Evolutionary conservation across 2,888 invertebrate species (phyloP), one percentile per base, ranked within the genome.

Genomic region (Sisyra nigra): DNA sequence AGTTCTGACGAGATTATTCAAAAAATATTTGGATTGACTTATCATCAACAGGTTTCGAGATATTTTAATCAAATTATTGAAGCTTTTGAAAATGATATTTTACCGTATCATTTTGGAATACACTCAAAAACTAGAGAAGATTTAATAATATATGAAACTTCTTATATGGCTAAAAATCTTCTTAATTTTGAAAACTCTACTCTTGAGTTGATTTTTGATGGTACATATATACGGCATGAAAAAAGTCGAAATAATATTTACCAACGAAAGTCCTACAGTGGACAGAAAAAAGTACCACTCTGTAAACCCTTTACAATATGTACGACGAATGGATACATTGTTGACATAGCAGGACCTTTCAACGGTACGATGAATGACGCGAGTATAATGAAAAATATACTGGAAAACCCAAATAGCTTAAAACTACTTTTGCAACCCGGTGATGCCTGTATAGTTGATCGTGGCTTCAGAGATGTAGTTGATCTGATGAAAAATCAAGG

Each of bases 381-480:
- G 5, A 9, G 5, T 6, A 37, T 37, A 10, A 8, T 37, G 14
- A 37, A 37, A 37, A 3, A 15, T 13, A 9, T 13, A 6, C 6
- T 37, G 9, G 17, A 17, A n/a, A 14, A 37, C n/a, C 13, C 33
- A 4, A 13, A 13, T n/a, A 5, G 9, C 8, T 6, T 14, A 13
- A 6, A 6, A 37, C 10, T 11, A 13, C 33, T 39, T n/a, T 50
- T 52, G 15, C 35, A 50, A 45, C 36, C 24, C 15, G 49, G 45
- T 8, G 51, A 54, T 24, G 39, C 47, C 17, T 49, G 43, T 36
- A 44, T 54, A n/a, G 38, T 53, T 6, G 50, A 54, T 48, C 44
- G 52, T 17, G 54, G 54, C 3, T 53, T 53, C 32, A 40, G 51
- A 13, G 54, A 52, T 39, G 49, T 51, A 6, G 33, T 44, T 18